A percentile compares a stretch with the other conserved stretches of the same genome.
Evolutionary conservation across 2,888 invertebrate species (phyloP).

Genomic region (Agriopis leucophaearia): DNA sequence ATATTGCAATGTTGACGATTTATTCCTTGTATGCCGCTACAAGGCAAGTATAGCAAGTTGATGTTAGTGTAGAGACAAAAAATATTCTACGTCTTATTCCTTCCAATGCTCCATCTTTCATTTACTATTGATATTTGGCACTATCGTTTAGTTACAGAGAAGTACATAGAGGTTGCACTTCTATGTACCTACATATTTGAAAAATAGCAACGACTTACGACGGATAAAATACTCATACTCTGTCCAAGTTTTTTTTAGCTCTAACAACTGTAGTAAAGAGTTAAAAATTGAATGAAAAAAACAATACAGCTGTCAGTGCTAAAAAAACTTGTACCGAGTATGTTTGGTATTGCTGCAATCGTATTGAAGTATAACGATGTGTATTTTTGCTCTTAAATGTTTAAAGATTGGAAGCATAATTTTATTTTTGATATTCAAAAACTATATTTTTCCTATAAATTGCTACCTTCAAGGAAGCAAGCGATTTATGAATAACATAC

Average conservation of each 20-base stretch:
- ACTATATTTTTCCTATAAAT: slow-evolving; percentile 80
- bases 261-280: too few species aligned
- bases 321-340: too few species aligned
- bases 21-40: slow-evolving; percentile 17
- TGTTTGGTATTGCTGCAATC: slow-evolving; percentile 51
- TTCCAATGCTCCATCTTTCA: slow-evolving; percentile 31
- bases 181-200: slow-evolving; percentile 3
- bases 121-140: slow-evolving; percentile 24
- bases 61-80: slow-evolving; percentile 31
- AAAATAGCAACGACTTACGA: not conserved
- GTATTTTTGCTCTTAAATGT: slow-evolving; percentile 70
- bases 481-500: slow-evolving; percentile 67
- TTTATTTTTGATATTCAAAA: slow-evolving; percentile 85
- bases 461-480: slow-evolving; percentile 76
- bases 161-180: slow-evolving; percentile 17
- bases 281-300: too few species aligned
- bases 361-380: slow-evolving; percentile 55
- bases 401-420: slow-evolving; percentile 68
- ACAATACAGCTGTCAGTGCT: too few species aligned
- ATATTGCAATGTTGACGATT: slow-evolving; percentile 22
- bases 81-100: slow-evolving; percentile 33
- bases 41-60: slow-evolving; percentile 22
- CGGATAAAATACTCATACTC: slow-evolving; percentile 7
- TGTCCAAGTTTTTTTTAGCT: too few species aligned
- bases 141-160: slow-evolving; percentile 22